Evolutionary conservation across 2,888 invertebrate species (phyloP).

Genomic region (Quadroppia sp.): DNA sequence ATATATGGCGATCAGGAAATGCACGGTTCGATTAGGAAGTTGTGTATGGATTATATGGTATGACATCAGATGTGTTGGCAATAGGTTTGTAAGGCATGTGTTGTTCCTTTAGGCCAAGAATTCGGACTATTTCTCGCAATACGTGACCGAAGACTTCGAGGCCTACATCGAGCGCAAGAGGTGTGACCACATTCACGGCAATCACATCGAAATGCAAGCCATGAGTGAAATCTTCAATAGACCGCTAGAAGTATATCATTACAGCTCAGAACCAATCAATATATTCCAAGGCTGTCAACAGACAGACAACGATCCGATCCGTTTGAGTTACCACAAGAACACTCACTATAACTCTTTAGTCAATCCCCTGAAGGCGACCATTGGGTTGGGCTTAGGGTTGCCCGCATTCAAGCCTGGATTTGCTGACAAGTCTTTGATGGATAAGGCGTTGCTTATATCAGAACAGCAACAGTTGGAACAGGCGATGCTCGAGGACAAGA

Average conservation of each 20-base stretch:
- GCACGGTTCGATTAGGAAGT: conserved; percentile 72
- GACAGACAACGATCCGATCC: conserved; percentile 67
- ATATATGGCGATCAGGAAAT: conserved; percentile 86
- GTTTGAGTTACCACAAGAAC: conserved; percentile 78
- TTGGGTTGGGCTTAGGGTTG: conserved; percentile 77
- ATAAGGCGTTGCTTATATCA: conserved; percentile 69
- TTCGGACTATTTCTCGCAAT: conserved; percentile 78
- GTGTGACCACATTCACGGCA: conserved; percentile 74
- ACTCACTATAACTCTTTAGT: conserved; percentile 84
- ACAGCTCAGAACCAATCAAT: conserved; percentile 75
- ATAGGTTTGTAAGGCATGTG: no score
- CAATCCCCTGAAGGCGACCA: conserved; percentile 69
- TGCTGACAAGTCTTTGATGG: conserved; percentile 66
- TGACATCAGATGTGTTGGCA: conserved; percentile 37
- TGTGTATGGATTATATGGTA: conserved; percentile 80
- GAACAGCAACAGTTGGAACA: conserved; percentile 76
- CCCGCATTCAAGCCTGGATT: conserved; percentile 71
- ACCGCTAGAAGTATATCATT: conserved; percentile 78
- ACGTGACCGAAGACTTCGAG: conserved; percentile 81
- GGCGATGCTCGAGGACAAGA: conserved; percentile 84
- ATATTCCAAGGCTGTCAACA: conserved; percentile 74
- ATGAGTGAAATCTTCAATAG: conserved; percentile 84
- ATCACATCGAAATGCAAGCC: conserved; percentile 85
- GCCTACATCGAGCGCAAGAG: conserved; percentile 76
- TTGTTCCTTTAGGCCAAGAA: conserved; percentile 71